Conservation (phyloP, 2,113 vertebrate species). For the Anoplopoma fimbria region DNA sequence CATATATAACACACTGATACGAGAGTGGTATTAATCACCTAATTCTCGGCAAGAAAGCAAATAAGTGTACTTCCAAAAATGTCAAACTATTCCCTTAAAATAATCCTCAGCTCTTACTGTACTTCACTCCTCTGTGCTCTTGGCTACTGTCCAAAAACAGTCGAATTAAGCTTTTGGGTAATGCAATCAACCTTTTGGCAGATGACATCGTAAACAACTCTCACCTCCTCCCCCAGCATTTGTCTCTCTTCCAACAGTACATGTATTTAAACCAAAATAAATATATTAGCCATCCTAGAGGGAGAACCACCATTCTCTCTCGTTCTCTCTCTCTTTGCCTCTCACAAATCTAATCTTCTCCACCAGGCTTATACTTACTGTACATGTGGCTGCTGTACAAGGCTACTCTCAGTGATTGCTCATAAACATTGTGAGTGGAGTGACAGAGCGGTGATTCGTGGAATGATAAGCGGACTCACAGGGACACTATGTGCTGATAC, state of each 20-base stretch:
- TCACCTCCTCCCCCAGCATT: neutral
- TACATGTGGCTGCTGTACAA: slow-evolving; percentile 39
- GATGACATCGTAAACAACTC: slow-evolving; percentile 33
- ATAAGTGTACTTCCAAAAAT: slow-evolving; percentile 15
- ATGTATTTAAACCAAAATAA: slow-evolving; percentile 40
- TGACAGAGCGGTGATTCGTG: slow-evolving; percentile 48
- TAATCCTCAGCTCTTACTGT: slow-evolving; percentile 20
- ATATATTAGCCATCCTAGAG: slow-evolving; percentile 1
- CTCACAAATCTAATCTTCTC: slow-evolving; percentile 43
- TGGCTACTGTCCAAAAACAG: slow-evolving; percentile 27
- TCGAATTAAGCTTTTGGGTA: slow-evolving; percentile 37
- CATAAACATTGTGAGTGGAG: slow-evolving; percentile 51
- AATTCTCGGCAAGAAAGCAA: neutral
- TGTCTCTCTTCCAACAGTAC: neutral
- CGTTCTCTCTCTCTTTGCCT: slow-evolving; percentile 18
- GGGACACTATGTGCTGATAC: slow-evolving; percentile 90
- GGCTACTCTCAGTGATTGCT: slow-evolving; percentile 58
- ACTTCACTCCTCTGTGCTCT: slow-evolving; percentile 8
- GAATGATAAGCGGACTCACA: slow-evolving; percentile 76
- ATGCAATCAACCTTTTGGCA: slow-evolving; percentile 42
- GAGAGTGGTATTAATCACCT: slow-evolving; percentile 10
- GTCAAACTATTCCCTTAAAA: slow-evolving; percentile 20
- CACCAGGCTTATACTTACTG: neutral
- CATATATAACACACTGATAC: slow-evolving; percentile 13
- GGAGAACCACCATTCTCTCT: slow-evolving; percentile 7